A percentile compares a stretch with the other conserved stretches of the same genome.
phyloP scores from a whole-genome alignment of 1,140 invertebrate species.

The Trachelipus rathkii region DNA sequence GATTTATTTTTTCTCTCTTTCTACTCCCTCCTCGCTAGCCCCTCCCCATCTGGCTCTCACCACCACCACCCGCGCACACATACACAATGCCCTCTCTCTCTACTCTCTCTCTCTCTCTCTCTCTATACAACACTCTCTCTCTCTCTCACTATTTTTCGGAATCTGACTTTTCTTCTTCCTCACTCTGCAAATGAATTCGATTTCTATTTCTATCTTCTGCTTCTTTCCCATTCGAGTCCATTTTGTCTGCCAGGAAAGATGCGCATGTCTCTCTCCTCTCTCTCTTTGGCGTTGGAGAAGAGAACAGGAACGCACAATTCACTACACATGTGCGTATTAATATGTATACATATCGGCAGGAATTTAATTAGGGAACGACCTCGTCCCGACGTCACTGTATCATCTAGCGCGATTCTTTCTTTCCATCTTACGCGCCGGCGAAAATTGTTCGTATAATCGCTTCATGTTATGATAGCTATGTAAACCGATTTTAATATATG shows the following conservation, averaged over 20 bases:
- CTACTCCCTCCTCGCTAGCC: no score
- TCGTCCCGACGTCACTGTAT: not conserved
- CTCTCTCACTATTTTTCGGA: no score
- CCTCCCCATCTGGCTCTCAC: no score
- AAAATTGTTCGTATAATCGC: not conserved
- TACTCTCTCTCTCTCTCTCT: no score
- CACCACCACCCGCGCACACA: no score
- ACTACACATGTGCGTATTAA: no score
- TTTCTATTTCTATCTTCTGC: not conserved
- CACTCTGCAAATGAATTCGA: not conserved
- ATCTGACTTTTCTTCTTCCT: no score
- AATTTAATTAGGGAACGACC: constrained; percentile 3
- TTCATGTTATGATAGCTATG: not conserved
- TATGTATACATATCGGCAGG: not conserved
- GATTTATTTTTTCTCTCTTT: not conserved
- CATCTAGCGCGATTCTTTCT: not conserved
- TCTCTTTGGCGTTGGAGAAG: no score
- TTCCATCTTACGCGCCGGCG: not conserved
- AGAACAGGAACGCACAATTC: no score
- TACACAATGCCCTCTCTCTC: no score
- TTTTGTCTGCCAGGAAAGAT: not conserved
- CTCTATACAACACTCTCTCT: no score
- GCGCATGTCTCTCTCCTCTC: not conserved
- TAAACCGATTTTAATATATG: not conserved
- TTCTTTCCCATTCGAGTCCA: not conserved